Evolutionary conservation across 2,797 vertebrate species (phyloP), one percentile per base, ranked within the genome.

Genomic region (Odontamblyopus rebecca): DNA sequence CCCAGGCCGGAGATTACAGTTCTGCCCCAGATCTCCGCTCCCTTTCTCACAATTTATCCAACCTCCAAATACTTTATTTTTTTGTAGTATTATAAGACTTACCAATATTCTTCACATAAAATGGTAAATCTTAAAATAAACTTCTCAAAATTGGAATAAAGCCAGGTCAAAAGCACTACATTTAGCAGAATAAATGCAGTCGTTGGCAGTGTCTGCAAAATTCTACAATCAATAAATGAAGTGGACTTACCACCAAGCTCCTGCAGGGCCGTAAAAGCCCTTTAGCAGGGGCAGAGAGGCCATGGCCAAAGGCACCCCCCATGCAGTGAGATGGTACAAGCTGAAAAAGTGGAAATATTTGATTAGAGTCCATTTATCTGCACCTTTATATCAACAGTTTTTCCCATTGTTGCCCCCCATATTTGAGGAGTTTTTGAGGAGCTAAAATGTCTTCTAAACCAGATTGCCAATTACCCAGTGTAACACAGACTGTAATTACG

Each of bases 181-280:
- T 82, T 79, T 77, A 75, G 67, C 61, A 59, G 61, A 78, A 85
- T 78, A 76, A 56, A 48, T 5, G 12, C 63, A 2, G 75, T 67
- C 29, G 44, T 66, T 62, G 72, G 70, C 75, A 70, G 67, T 50
- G 62, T 72, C 61, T 51, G 65, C 27, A 68, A 72, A 71, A 74
- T 4, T 3, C 16, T 44, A 68, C 35, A 26, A n/a, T 6, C 61
- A 70, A 61, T n/a, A 50, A 48, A 67, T 6, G 1, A 51, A 51
- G 62, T 11, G 76, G 87, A 82, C 91, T 69, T 60, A 94, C 94
- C 86, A 84, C 93, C 92, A 96, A 72, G 92, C 85, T 84, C 94
- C 93, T 23, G 93, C 94, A 23, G 92, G 92, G 76, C 93, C 93
- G 29, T 93, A 91, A 90, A 90, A 94, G 79, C 94, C 92, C 83